These are phyloP conservation scores for Oreortyx pictus DNA, from an alignment of 2,797 vertebrate genomes.

Conservation along the genomic window DNA sequence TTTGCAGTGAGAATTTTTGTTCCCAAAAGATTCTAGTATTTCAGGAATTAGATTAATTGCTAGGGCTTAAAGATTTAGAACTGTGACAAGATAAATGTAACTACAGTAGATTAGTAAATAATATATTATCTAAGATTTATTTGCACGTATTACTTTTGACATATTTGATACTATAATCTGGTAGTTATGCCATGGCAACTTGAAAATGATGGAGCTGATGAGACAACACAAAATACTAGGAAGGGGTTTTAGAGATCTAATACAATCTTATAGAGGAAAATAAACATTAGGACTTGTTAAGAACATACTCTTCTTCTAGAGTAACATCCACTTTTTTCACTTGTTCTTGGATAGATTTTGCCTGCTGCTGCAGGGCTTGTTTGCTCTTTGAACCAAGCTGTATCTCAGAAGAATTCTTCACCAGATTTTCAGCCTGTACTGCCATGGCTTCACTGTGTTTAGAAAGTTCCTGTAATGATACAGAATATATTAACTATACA, in stretches of 20 bases:
- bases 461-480: constrained; percentile 83
- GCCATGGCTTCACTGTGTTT: constrained; percentile 85
- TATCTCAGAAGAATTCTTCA: constrained; percentile 91
- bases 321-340: constrained; percentile 87
- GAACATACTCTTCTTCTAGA: constrained; percentile 92
- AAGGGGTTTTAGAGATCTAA: constrained; percentile 57
- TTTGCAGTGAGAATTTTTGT: background rate
- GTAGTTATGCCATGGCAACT: constrained; percentile 49
- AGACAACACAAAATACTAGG: constrained; percentile 47
- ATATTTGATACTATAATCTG: constrained; percentile 13
- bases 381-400: constrained; percentile 91
- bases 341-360: constrained; percentile 87
- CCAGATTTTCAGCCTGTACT: constrained; percentile 86
- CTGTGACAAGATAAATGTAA: background rate
- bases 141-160: constrained; percentile 8
- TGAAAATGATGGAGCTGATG: constrained; percentile 64
- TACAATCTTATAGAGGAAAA: constrained; percentile 62
- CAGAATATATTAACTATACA: background rate
- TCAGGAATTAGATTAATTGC: constrained; percentile 6
- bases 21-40: background rate
- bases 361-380: constrained; percentile 86
- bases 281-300: constrained; percentile 77
- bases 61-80: background rate
- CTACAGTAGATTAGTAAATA: background rate
- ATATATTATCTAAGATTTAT: background rate